These are phyloP conservation scores for Colaptes auratus DNA, from an alignment of 2,113 vertebrate genomes.

Conservation along the genomic window DNA sequence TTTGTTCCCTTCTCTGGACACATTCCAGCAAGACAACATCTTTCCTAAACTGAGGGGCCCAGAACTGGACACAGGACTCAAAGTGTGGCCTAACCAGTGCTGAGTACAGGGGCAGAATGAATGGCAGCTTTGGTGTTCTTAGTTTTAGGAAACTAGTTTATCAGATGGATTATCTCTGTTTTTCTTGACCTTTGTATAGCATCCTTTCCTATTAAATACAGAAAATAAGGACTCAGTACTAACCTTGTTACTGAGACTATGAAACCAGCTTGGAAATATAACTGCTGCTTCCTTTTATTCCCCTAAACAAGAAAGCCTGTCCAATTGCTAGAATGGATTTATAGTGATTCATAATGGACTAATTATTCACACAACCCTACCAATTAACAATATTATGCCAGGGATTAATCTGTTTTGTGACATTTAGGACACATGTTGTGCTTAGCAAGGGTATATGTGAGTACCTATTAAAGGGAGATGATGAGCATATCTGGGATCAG, in stretches of 20 bases:
- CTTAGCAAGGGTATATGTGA: neutral
- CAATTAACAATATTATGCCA: neutral
- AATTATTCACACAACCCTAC: neutral
- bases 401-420: conserved; percentile 9
- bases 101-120: neutral
- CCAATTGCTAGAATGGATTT: neutral
- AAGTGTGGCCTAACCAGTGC: no score
- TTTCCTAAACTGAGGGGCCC: no score
- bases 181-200: neutral
- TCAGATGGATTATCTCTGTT: neutral
- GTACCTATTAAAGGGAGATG: neutral
- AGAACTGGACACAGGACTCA: no score
- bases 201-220: neutral
- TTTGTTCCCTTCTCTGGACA: no score
- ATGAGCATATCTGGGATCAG: neutral
- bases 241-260: neutral
- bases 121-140: neutral
- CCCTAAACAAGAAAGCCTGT: conserved; percentile 14
- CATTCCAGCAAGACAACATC: no score
- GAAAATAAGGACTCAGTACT: neutral
- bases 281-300: neutral
- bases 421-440: neutral
- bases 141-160: neutral
- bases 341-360: neutral
- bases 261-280: neutral